Base-by-base conservation (phyloP, 2,797 vertebrate species). In the Coregonus ussuriensis region DNA sequence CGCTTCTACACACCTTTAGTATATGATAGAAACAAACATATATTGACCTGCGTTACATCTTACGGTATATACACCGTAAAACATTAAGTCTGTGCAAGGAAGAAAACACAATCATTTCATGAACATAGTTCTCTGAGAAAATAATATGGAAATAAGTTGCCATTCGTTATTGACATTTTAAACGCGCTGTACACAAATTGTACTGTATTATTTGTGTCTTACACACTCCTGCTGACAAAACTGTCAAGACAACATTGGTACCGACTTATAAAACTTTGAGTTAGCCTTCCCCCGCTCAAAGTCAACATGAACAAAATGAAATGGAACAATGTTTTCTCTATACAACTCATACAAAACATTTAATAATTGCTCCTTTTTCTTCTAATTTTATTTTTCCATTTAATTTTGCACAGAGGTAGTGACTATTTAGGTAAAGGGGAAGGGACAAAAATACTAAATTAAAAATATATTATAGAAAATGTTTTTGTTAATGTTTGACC, bases 361-460 rank as follows among this genome's bases (percentile, higher is more conserved):
- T 25, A 25, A 25, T 25, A 93, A 91, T 91, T 88, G 89, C 2
- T 93, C 90, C 85, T 25, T 63, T 7, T 62, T 62, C 72, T 88
- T 85, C 83, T 67, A 66, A 84, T 89, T 88, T 85, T 87, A 86
- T 83, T 81, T 89, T 93, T 91, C 87, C 88, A 90, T 92, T 93
- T 93, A 88, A 86, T 91, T 93, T 93, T 93, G 92, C 92, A 94
- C 91, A 93, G 93, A 95, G 94, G 94, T 95, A 94, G 94, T 93
- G 94, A 93, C 94, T 94, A 94, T 93, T 91, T 93, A 85, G 92
- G 91, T 92, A 90, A 92, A 92, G 84, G 86, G 90, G 82, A 87
- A 85, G 89, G 91, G 87, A 91, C 77, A 88, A 76, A 69, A 83
- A 47, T 47, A 85, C 87, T 88, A 92, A 91, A 90, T 91, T 88